Conservation (phyloP, 1,140 invertebrate species). For the Microplitis mediator region DNA sequence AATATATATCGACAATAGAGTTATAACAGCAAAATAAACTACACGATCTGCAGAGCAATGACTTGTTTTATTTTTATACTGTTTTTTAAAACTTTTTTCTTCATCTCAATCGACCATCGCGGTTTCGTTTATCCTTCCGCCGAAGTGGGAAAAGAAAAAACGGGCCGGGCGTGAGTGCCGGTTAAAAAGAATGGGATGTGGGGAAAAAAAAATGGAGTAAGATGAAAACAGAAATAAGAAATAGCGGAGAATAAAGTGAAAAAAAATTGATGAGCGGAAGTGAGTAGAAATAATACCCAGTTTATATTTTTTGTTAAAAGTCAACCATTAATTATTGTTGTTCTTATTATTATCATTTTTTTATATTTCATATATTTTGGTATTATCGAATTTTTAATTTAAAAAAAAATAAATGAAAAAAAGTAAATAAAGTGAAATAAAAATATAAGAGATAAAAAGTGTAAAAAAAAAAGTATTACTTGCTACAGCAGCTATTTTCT, state of each 20-base stretch:
- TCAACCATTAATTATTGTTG: no score
- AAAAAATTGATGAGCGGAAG: not conserved
- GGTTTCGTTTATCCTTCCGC: not conserved
- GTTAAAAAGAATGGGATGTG: not conserved
- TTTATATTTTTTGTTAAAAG: no score
- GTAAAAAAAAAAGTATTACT: not conserved
- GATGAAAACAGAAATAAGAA: not conserved
- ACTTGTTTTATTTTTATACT: not conserved
- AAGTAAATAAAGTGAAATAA: not conserved
- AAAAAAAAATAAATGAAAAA: not conserved
- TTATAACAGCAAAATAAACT: no score
- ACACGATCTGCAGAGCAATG: no score
- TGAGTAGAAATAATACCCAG: no score
- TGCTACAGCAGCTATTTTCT: constrained; percentile 3
- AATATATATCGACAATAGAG: no score
- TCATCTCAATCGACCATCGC: not conserved
- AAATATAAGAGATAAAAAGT: not conserved
- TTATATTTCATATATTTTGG: not conserved
- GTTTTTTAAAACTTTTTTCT: not conserved
- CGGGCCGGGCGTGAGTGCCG: not conserved
- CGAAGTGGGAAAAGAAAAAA: not conserved
- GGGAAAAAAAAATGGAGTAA: not conserved
- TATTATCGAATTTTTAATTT: not conserved
- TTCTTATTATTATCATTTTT: no score
- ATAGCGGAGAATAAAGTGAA: not conserved